Base-by-base conservation (phyloP, 2,888 invertebrate genomes). In the Nomada lathburiana region DNA sequence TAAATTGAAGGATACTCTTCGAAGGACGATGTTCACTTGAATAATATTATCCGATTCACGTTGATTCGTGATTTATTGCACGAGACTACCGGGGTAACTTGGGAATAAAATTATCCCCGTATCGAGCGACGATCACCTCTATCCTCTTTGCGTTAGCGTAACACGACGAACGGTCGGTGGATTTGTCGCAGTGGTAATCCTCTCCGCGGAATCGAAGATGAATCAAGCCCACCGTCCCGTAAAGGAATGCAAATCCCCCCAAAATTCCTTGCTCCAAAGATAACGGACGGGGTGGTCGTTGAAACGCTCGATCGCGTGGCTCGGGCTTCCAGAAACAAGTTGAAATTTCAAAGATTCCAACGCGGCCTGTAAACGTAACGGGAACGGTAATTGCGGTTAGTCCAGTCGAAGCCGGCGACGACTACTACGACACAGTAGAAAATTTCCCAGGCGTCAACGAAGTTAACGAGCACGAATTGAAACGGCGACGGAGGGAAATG, bases 151-250 rank as follows among this genome's bases (percentile, higher is more conserved):
- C 18, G 11, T 11, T 57, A 57, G 26, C 10, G 5, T 16, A 60
- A 50, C 47, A n/a, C 23, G 47, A 65, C 69, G 44, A 80, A 65
- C 53, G 67, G 60, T 67, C 29, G 11, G 50, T 29, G 47, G 63
- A 78, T 88, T 86, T 82, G 82, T 87, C 86, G 76, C 73, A 29
- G n/a, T 3, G 26, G 70, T 78, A 82, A 87, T 82, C 78, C 77
- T 53, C 47, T n/a, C 36, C 57, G 53, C 16, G 65, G 57, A 84
- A 81, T 84, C 77, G 77, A 82, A 86, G 76, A 72, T 80, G 83
- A 84, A 86, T 86, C 87, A 77, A 72, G 26, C 68, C 20, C 42
- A 20, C 10, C 50, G 26, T 62, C 50, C 55, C 69, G 52, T 63
- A 63, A 44, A 29, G 64, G 73, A 85, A 87, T 82, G 82, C 80